Evolutionary conservation across 2,797 vertebrate species (phyloP), one percentile per base, ranked within the genome.

Genomic region (Labroides dimidiatus): DNA sequence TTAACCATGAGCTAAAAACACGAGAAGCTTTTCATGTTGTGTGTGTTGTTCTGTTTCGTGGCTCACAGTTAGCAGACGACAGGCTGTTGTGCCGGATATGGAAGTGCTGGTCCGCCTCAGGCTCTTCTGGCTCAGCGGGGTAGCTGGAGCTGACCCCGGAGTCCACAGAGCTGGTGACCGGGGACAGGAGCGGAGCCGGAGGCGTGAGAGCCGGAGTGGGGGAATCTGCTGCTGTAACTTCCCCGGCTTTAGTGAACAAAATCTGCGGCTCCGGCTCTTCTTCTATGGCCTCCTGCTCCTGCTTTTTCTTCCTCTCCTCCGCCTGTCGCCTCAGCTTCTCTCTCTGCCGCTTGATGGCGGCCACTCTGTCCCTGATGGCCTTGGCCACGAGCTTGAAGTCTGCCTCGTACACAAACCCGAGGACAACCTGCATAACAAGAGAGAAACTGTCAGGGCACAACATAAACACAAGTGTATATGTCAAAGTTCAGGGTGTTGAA

Each of bases 321-420:
- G 89, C 92, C 44, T 90, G 89, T 0, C 93, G 94, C 52, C 93
- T 93, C 65, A 95, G 88, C 86, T 97, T 97, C 81, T 98, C 97
- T 0, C 97, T 88, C 84, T 98, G 97, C 7, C 97, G 91, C 72
- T 97, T 98, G 90, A 98, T 97, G 92, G 95, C 86, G 0, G 94
- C 91, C 67, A 98, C 97, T 0, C 97, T 85, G 87, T 99, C 96
- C 45, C 97, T 93, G 73, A 99, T 96, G 0, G 97, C 96, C 81
- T 97, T 96, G 86, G 97, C 96, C 74, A 99, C 96, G 17, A 96
- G 93, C 83, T 99, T 98, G 91, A 97, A 98, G 90, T 99, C 97
- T 0, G 93, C 96, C 88, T 99, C 97, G 0, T 94, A 97, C 65
- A 99, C 94, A 10, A 98, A 96, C 60, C 96, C 96, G 47, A 98